Base-by-base conservation (phyloP, 1,140 invertebrate genomes). In the Dreissena polymorpha region DNA sequence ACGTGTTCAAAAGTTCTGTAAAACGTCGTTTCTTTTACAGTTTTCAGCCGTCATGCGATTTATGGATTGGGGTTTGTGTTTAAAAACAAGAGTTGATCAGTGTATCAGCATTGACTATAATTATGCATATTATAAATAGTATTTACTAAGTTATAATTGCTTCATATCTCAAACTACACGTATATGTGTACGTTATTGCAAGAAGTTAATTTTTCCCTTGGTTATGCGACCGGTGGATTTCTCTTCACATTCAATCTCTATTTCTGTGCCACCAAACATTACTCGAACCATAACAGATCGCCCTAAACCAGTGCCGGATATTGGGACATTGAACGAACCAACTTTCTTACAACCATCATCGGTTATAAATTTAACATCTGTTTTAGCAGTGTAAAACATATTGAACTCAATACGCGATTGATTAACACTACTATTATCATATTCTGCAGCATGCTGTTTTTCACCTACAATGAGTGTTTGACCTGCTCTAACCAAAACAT, bases 231-330 rank as follows among this genome's bases (percentile, higher is more conserved):
- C 25, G 13, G 79, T 73, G 10, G 16, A 8, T 67, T 51, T 51
- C 8, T 81, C 79, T 21, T 7, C 23, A 8, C 60, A 69, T 14
- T 72, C 69, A n/a, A 81, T 71, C 23, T 64, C 12, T 18, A 81
- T 69, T 49, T 81, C 79, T 5, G 70, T 65, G 1, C 79, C 79
- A 23, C 79, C 57, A 29, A 81, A 73, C 21, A 49, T 53, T 60
- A 72, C 65, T n/a, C 27, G 49, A 2, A 73, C 29, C 25, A 21
- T 2, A 18, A 73, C 69, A 0, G 39, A n/a, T 23, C 70, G 13
- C 27, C 63, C 57, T 2, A n/a, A 13, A 1, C 79, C 79, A 7
- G 14, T 50, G 13, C 50, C 25, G 0, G 23, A 50, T 2, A 65
- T 0, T 8, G 23, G 29, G 10, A 81, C 39, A 0, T 0, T 50